Conservation (phyloP, 2,797 vertebrate genomes). For the Rhinogobio ventralis region DNA sequence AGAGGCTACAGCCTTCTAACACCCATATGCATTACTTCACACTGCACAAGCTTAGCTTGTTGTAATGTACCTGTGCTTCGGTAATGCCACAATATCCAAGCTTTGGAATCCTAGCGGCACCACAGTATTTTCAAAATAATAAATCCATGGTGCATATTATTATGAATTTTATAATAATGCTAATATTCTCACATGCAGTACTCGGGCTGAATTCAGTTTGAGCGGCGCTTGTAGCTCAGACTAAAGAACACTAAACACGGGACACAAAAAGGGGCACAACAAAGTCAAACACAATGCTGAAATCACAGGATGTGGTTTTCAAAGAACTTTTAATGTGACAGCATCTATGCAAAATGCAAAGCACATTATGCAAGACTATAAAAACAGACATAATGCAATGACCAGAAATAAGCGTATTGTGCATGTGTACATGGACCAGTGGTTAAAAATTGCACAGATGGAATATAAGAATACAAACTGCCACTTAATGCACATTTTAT, state of each 20-base stretch:
- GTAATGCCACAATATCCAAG: background rate
- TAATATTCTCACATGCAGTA: background rate
- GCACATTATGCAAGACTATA: background rate
- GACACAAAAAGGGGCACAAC: background rate
- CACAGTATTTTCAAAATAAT: background rate
- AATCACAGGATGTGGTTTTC: background rate
- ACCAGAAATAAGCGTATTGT: background rate
- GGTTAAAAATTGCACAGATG: background rate
- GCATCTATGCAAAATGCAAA: background rate
- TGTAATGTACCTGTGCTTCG: background rate
- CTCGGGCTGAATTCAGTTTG: background rate
- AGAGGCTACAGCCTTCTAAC: conserved; percentile 22
- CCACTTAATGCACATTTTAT: background rate
- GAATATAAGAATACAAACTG: background rate
- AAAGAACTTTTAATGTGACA: background rate
- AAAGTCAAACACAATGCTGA: background rate
- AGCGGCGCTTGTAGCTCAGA: background rate
- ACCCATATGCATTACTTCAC: conserved; percentile 35
- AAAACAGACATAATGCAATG: background rate
- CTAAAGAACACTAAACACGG: background rate
- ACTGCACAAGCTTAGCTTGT: conserved; percentile 8
- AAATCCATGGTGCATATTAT: background rate
- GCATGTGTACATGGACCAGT: background rate
- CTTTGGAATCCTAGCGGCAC: background rate
- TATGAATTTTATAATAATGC: background rate